Conservation (phyloP, 1,140 invertebrate species). For the Drosophila chauvacae region DNA sequence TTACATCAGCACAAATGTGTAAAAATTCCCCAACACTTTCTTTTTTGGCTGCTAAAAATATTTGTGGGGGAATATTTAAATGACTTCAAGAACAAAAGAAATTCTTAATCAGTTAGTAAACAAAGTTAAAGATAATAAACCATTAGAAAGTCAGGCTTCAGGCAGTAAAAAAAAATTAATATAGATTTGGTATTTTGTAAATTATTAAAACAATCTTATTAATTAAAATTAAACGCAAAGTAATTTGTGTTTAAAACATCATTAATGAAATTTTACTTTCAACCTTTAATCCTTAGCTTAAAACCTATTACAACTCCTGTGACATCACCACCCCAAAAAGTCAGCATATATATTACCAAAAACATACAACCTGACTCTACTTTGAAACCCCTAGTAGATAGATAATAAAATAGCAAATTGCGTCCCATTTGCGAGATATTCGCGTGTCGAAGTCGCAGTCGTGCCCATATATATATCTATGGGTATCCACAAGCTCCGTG, state of each 20-base stretch:
- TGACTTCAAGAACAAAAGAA: neutral
- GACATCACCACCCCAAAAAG: constrained; percentile 4
- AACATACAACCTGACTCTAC: constrained; percentile 3
- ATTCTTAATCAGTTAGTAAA: constrained; percentile 2
- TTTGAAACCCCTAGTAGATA: constrained; percentile 2
- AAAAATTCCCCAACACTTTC: constrained; percentile 14
- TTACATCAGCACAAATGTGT: constrained; percentile 37
- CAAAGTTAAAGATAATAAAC: neutral
- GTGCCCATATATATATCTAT: constrained; percentile 10
- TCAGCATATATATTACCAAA: neutral
- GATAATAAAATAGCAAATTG: constrained; percentile 31
- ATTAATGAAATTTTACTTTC: neutral
- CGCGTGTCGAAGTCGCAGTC: constrained; percentile 29
- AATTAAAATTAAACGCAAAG: neutral
- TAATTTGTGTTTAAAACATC: neutral
- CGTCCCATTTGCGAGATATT: constrained; percentile 36
- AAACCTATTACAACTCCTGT: neutral
- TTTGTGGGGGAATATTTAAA: constrained; percentile 17
- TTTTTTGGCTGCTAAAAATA: neutral
- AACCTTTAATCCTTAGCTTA: neutral
- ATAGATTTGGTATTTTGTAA: neutral
- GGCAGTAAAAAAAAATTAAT: neutral
- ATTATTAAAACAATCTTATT: neutral
- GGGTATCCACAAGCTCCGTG: constrained; percentile 20
- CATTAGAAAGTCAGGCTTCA: neutral